Evolutionary conservation across 2,797 vertebrate species (phyloP).

Genomic region (Anomalospiza imberbis): DNA sequence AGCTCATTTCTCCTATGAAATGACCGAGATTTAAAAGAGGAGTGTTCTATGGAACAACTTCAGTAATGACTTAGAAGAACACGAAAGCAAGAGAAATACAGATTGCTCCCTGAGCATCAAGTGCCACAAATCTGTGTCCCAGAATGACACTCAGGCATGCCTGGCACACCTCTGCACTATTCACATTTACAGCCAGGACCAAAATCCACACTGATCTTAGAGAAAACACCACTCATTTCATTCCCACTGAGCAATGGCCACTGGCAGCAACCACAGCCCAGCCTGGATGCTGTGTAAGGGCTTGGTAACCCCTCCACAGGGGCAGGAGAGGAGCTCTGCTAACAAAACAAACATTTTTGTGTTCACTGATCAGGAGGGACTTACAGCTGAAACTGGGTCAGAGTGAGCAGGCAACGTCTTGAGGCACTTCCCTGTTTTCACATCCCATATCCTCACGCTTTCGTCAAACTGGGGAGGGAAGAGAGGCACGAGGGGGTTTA

Average conservation of each 20-base stretch:
- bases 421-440: constrained; percentile 98
- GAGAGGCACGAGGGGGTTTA: background rate
- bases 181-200: background rate
- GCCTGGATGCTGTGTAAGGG: fast-evolving
- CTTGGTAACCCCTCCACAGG: background rate
- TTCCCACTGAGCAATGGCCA: background rate
- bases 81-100: fast-evolving
- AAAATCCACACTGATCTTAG: background rate
- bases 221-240: background rate
- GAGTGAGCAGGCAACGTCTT: constrained; percentile 98
- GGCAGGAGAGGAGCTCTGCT: background rate
- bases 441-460: constrained; percentile 98
- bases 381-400: constrained; percentile 95
- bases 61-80: background rate
- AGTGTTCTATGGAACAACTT: background rate
- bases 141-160: background rate
- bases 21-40: background rate
- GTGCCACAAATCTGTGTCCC: background rate
- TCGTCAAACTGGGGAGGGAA: constrained; percentile 87
- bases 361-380: constrained; percentile 37
- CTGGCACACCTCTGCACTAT: background rate
- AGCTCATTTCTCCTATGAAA: background rate
- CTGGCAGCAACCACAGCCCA: background rate
- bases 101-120: background rate
- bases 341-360: background rate